Conservation (phyloP, 2,888 invertebrate genomes). For the Alloscopus bannaensis region DNA sequence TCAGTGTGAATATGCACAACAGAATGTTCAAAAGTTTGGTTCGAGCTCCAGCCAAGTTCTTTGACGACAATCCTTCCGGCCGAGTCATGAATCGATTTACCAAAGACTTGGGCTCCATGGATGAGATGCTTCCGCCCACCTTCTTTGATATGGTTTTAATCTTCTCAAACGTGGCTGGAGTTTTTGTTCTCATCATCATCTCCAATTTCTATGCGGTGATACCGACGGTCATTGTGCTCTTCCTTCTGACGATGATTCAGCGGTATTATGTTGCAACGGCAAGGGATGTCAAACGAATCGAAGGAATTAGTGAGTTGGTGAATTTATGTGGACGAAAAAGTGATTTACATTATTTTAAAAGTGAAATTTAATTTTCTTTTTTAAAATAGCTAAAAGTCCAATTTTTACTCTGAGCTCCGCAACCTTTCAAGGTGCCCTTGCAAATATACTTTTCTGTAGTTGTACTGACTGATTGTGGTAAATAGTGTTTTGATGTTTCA, state of each 20-base stretch:
- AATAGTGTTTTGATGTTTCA: background rate
- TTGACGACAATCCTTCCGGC: conserved; percentile 68
- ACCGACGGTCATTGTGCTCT: conserved; percentile 83
- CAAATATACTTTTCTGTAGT: background rate
- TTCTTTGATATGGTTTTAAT: conserved; percentile 79
- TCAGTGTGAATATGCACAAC: conserved; percentile 63
- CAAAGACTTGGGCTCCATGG: conserved; percentile 88
- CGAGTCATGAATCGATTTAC: conserved; percentile 83
- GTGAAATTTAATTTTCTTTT: conserved; percentile 6
- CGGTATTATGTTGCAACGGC: conserved; percentile 87
- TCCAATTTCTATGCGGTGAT: conserved; percentile 74
- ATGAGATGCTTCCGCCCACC: conserved; percentile 83
- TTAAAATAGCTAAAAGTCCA: conserved; percentile 88
- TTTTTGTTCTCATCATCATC: conserved; percentile 77
- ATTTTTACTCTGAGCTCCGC: conserved; percentile 95
- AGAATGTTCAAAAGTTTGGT: conserved; percentile 61
- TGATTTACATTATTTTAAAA: background rate
- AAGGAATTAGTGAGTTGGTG: conserved; percentile 76
- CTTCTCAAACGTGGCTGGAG: conserved; percentile 76
- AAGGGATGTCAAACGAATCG: conserved; percentile 82
- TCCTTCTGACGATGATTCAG: conserved; percentile 85
- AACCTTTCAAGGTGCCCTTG: conserved; percentile 85
- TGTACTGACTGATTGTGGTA: background rate
- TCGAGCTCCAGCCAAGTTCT: conserved; percentile 61
- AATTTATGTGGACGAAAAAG: background rate